Percentiles rank a stretch among this genome's conserved stretches.
phyloP scores from a whole-genome alignment of 2,888 invertebrate genomes.

The Sphaerophoria rueppellii region DNA sequence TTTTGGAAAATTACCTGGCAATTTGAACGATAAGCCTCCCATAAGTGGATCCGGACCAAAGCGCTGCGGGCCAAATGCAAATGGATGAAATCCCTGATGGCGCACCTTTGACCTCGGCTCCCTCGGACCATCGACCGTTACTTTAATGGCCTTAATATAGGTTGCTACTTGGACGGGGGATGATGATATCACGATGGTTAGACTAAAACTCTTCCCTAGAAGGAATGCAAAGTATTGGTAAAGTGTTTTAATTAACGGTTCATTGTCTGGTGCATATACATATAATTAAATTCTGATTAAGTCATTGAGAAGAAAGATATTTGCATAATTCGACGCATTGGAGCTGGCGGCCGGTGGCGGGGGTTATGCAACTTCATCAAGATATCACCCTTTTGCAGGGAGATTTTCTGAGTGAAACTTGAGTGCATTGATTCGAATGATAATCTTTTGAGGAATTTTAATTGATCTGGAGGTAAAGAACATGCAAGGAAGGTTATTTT shows the following conservation, averaged over 20 bases:
- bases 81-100: conserved; percentile 94
- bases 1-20: conserved; percentile 87
- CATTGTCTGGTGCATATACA: conserved; percentile 34
- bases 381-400: conserved; percentile 37
- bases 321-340: conserved; percentile 10
- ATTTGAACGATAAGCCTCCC: conserved; percentile 91
- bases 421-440: conserved; percentile 21
- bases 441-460: conserved; percentile 19
- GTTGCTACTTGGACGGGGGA: conserved; percentile 97
- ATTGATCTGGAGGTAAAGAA: neutral
- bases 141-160: conserved; percentile 99
- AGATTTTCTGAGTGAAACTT: conserved; percentile 12
- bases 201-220: conserved; percentile 97
- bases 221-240: conserved; percentile 77
- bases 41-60: conserved; percentile 92
- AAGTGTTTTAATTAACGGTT: conserved; percentile 64
- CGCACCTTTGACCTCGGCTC: conserved; percentile 97
- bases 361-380: conserved; percentile 45
- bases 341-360: neutral
- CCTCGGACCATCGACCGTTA: conserved; percentile 99
- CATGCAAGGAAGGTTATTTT: conserved; percentile 2
- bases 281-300: conserved; percentile 58
- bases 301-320: conserved; percentile 42
- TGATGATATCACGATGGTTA: conserved; percentile 97
- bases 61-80: conserved; percentile 92